Evolutionary conservation across 1,140 invertebrate species (phyloP), one percentile per base, ranked within the genome.

Genomic region (Aphis craccivora): DNA sequence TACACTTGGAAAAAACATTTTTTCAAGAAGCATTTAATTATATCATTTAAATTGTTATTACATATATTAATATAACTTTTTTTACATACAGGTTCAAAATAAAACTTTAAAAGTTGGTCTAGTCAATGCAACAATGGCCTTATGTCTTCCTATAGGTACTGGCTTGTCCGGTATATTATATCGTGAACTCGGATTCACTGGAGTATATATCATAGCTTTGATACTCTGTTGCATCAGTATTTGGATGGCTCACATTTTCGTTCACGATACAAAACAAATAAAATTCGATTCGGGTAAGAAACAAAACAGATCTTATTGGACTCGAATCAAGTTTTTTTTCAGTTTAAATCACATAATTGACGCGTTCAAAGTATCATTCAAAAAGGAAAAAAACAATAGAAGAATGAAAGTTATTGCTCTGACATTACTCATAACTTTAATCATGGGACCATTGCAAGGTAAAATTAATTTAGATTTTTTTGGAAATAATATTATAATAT

Each of bases 81-180:
- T 67, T 67, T 76, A n/a, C 35, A 25, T 67, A 35, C 35, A 93
- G 91, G 76, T 53, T 88, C 97, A 97, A 95, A 97, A 97, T 91
- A 96, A 98, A 94, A 98, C 98, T 1, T 95, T 97, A 35, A 95
- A 98, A 93, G 97, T 98, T 94, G 98, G 97, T n/a, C 96, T 98
- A 45, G 97, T 98, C 93, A 98, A 98, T 95, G 96, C 97, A 8
- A 97, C 97, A 94, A 97, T 97, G 94, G 98, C 97, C 0, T 95
- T 98, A 91, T 97, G 97, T 87, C 96, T 98, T 93, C 97, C 97
- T 2, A 96, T 98, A 23, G 94, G 94, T 8, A 94, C 94, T 7
- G 94, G 94, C 0, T 83, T 94, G 7, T 94, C 94, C 2, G 94
- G 94, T 4, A 92, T 94, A n/a, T 86, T 96, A 20, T 96, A 95